Evolutionary conservation across 92 coral and sea anemone species (phyloP), one percentile per base, ranked within the genome.

Genomic region (Phymanthus crucifer): DNA sequence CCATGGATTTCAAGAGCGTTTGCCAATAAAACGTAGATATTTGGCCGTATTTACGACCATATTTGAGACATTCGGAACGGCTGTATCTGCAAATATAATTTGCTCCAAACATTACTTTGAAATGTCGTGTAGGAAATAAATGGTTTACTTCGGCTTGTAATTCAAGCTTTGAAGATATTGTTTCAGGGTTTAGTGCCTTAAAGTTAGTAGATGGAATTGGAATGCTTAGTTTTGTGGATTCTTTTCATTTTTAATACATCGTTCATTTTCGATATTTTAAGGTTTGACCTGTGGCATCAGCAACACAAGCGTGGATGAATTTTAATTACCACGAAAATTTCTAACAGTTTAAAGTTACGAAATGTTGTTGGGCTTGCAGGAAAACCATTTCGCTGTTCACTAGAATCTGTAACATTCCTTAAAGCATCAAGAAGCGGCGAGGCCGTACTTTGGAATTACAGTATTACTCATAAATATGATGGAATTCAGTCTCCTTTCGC

Each of bases 261-360:
- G 97, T 90, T 92, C 90, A 76, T 91, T 92, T 92, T 90, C 97
- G 93, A 89, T 83, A 90, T 89, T 87, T 81, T 40, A 64, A 45
- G 81, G 80, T 27, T 82, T 80, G 87, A 84, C 73, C 85, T 57
- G 77, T 54, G 61, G 88, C 84, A 37, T 70, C 90, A 83, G 88
- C 91, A 73, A 68, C 79, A 67, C 57, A n/a, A 64, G 86, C 80
- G 85, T 83, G 90, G 80, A 84, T 80, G 90, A 84, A 78, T 83
- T 64, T 52, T 83, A 77, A 77, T 65, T 70, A 77, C 71, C 23
- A 70, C 36, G 48, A 24, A 4, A 77, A 77, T 64, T 77, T 64
- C 27, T 35, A 77, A 61, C 81, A 77, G 23, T 57, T 66, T 35
- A 75, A 75, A 77, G 70, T 77, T 77, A 69, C 45, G 5, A 37